Conservation (phyloP, 1,140 invertebrate genomes). For the Drosophila micromelanica region DNA sequence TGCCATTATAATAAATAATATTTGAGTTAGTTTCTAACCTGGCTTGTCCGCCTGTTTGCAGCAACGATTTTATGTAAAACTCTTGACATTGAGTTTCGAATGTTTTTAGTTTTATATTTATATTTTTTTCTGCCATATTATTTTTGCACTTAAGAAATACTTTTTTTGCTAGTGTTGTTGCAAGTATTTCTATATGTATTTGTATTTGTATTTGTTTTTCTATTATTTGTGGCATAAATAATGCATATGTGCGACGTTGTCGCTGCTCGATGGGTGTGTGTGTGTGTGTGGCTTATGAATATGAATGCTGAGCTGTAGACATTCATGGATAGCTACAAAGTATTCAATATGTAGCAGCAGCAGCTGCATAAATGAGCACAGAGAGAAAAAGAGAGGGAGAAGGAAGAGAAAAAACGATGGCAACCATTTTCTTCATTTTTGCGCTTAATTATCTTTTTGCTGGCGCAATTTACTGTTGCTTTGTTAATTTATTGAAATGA, state of each 20-base stretch:
- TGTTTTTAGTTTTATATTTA: slow-evolving; percentile 41
- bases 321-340: slow-evolving; percentile 37
- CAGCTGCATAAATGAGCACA: slow-evolving; percentile 45
- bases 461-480: slow-evolving; percentile 65
- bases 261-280: slow-evolving; percentile 16
- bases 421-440: slow-evolving; percentile 39
- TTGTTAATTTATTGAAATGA: slow-evolving; percentile 81
- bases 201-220: slow-evolving; percentile 30
- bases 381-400: too few species aligned
- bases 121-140: slow-evolving; percentile 40
- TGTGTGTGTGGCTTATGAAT: slow-evolving; percentile 59
- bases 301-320: slow-evolving; percentile 42
- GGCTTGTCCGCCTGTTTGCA: slow-evolving; percentile 17
- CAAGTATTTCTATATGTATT: slow-evolving; percentile 25
- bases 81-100: slow-evolving; percentile 56
- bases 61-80: slow-evolving; percentile 36
- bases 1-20: slow-evolving; percentile 58
- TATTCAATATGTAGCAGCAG: slow-evolving; percentile 35
- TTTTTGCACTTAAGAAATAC: slow-evolving; percentile 49
- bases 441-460: slow-evolving; percentile 60
- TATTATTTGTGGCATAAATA: slow-evolving; percentile 54
- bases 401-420: too few species aligned
- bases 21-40: slow-evolving; percentile 47
- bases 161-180: slow-evolving; percentile 12
- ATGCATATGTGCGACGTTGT: slow-evolving; percentile 54